Evolutionary conservation across 2,888 invertebrate species (phyloP), one percentile per base, ranked within the genome.

Genomic region (Ophioninae sp.): DNA sequence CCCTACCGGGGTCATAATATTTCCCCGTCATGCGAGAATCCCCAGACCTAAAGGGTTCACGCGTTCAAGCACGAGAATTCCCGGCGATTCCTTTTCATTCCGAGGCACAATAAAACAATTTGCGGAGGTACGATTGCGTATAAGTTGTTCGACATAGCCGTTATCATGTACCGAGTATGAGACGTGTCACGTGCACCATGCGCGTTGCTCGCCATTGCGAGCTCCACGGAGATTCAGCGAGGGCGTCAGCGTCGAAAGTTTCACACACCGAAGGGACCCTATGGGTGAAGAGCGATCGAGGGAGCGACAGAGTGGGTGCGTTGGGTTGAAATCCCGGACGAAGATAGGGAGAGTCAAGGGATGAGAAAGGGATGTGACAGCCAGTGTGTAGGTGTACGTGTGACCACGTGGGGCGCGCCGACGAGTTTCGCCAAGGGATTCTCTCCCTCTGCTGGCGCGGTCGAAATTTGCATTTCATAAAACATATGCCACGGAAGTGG

Each of bases 391-490:
- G 72, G 83, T 67, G 61, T 77, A 77, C 79, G 79, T 64, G 77
- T 76, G 79, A 79, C 81, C 84, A 84, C 81, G 84, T 81, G 73
- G 81, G 80, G 77, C 56, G 74, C 67, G 69, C 64, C 37, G 78
- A 76, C 76, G 79, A 76, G 84, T 79, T 76, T 79, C 81, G 81
- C 84, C 84, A 81, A 84, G 84, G 83, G 83, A 58, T 64, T 61
- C 65, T 30, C 72, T 68, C 74, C 51, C 68, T 73, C 76, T 78
- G 83, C 81, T 68, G 82, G 77, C 75, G 79, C 83, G 82, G 80
- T 75, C 81, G 82, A 88, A 89, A 90, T 90, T 90, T 90, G 88
- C 89, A 88, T 89, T 89, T 89, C 87, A 88, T 88, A 89, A 90
- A 90, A 88, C 89, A 88, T 88, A 88, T 88, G 89, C 85, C 86